A percentile compares a stretch with the other conserved stretches of the same genome.
These are phyloP conservation scores for Cryptocephalus moraei DNA, from an alignment of 2,888 invertebrate genomes.

Conservation along the genomic window DNA sequence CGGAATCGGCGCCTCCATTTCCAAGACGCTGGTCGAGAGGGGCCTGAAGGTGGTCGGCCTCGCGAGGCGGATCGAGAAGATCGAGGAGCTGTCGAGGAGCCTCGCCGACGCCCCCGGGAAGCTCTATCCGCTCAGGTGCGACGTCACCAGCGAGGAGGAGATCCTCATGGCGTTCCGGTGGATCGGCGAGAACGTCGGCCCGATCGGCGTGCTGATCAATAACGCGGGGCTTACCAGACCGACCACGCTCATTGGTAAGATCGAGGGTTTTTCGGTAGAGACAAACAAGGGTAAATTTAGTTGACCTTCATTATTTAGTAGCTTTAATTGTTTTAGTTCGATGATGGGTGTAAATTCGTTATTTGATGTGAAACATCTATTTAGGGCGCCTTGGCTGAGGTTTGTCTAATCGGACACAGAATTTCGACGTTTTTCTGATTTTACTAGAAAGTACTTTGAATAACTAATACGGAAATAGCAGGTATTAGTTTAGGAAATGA, in stretches of 20 bases:
- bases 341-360: too few species aligned
- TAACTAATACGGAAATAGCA: too few species aligned
- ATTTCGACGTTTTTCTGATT: too few species aligned
- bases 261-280: not conserved
- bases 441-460: too few species aligned
- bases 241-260: slow-evolving; percentile 12
- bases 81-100: slow-evolving; percentile 16
- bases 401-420: too few species aligned
- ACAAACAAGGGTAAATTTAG: too few species aligned
- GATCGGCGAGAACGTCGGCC: slow-evolving; percentile 19
- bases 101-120: slow-evolving; percentile 15
- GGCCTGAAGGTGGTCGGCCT: slow-evolving; percentile 32
- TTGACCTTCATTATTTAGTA: too few species aligned
- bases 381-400: too few species aligned
- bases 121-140: slow-evolving; percentile 16
- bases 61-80: slow-evolving; percentile 19
- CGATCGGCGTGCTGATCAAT: slow-evolving; percentile 21
- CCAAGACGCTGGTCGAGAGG: slow-evolving; percentile 35
- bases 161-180: slow-evolving; percentile 20
- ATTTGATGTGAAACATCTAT: too few species aligned
- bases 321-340: too few species aligned
- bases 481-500: too few species aligned
- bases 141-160: slow-evolving; percentile 21
- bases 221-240: slow-evolving; percentile 20
- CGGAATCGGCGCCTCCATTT: slow-evolving; percentile 48